Conservation (phyloP, 2,797 vertebrate species). For the Coendou prehensilis region DNA sequence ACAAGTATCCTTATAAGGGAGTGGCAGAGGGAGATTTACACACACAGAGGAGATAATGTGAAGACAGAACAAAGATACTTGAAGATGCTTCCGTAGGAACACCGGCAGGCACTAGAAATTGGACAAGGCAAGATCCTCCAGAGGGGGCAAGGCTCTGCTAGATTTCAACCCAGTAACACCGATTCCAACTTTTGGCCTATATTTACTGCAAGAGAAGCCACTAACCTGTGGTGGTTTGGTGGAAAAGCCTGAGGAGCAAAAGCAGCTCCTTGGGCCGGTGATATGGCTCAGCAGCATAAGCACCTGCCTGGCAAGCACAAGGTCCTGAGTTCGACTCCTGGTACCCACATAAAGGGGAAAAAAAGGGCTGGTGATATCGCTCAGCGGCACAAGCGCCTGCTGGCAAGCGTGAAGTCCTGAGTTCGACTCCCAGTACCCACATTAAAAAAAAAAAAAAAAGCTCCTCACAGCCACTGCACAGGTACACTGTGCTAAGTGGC, state of each 20-base stretch:
- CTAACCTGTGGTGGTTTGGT: neutral
- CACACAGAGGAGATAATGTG: neutral
- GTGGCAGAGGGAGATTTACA: neutral
- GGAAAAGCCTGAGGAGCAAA: neutral
- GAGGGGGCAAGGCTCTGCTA: too few relatives aligned
- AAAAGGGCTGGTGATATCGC: too few relatives aligned
- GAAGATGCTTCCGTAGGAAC: neutral
- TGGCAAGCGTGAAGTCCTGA: too few relatives aligned
- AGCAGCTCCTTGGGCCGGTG: too few relatives aligned
- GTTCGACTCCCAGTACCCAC: too few relatives aligned
- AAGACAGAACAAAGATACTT: neutral
- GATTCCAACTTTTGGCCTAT: neutral
- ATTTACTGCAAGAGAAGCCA: neutral
- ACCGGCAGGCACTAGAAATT: neutral
- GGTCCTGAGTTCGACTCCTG: too few relatives aligned
- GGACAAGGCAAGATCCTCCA: neutral
- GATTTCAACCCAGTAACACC: neutral
- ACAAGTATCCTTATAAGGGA: neutral
- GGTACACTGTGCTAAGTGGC: too few relatives aligned
- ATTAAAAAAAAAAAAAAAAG: too few relatives aligned
- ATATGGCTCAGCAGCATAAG: too few relatives aligned
- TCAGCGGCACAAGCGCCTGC: too few relatives aligned
- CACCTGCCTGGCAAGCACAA: too few relatives aligned
- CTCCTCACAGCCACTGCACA: neutral
- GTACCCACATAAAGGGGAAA: too few relatives aligned